Evolutionary conservation across 2,797 vertebrate genomes (phyloP).

Genomic region (Remorina albescens): DNA sequence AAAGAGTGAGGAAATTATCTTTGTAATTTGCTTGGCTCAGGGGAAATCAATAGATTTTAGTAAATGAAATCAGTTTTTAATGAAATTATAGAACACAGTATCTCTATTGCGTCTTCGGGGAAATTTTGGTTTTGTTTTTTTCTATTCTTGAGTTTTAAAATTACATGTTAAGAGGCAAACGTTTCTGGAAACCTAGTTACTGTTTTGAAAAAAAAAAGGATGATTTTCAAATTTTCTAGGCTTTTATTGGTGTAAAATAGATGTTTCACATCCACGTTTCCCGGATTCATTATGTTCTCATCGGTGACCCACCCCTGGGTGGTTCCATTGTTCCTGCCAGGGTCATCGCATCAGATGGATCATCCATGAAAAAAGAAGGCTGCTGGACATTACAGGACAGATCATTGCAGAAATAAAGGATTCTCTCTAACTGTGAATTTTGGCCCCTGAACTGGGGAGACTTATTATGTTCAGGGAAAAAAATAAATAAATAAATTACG

Average conservation of each 20-base stretch:
- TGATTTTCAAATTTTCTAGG: slow-evolving; percentile 3
- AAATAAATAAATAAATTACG: neutral
- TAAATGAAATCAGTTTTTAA: slow-evolving; percentile 52
- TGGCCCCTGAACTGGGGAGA: neutral
- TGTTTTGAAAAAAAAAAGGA: neutral
- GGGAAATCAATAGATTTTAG: slow-evolving; percentile 56
- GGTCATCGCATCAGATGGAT: slow-evolving; percentile 22
- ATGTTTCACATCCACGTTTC: slow-evolving; percentile 18
- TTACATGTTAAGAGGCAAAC: neutral
- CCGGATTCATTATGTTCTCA: slow-evolving; percentile 30
- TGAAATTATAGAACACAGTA: slow-evolving; percentile 47
- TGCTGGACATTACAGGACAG: slow-evolving; percentile 14
- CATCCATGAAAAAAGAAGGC: slow-evolving; percentile 4
- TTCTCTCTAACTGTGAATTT: slow-evolving; percentile 1
- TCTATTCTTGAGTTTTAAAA: neutral
- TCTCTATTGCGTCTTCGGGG: slow-evolving; percentile 19
- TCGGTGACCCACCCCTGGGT: slow-evolving; percentile 29
- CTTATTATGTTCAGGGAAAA: neutral
- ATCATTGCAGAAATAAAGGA: slow-evolving; percentile 7
- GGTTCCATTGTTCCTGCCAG: slow-evolving; percentile 16
- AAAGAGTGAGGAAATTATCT: slow-evolving; percentile 37
- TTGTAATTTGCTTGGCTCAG: too few relatives aligned
- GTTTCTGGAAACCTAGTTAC: slow-evolving; percentile 4
- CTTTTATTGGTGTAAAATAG: slow-evolving; percentile 3
- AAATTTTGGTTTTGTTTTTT: slow-evolving; percentile 13